Evolutionary conservation across 2,888 invertebrate species (phyloP).

Genomic region (Troglohyphantes excavatus): DNA sequence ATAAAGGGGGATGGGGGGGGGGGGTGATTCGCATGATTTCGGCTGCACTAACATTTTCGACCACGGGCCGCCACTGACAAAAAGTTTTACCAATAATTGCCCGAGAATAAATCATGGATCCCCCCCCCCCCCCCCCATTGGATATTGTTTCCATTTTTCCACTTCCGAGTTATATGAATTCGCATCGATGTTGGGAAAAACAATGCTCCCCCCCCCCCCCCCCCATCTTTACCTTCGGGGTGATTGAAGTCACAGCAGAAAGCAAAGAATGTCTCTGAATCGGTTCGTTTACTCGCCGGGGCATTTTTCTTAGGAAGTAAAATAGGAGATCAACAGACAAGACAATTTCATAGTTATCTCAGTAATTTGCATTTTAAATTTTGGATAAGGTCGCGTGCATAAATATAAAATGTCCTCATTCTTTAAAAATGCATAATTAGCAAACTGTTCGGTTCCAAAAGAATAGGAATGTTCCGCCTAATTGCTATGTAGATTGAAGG

Average conservation of each 20-base stretch:
- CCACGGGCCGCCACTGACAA: too few relatives aligned
- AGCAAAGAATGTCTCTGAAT: not conserved
- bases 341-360: not conserved
- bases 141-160: too few relatives aligned
- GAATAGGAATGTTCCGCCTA: not conserved
- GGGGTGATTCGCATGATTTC: too few relatives aligned
- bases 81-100: too few relatives aligned
- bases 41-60: too few relatives aligned
- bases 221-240: too few relatives aligned
- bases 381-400: not conserved
- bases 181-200: too few relatives aligned
- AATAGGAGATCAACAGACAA: not conserved
- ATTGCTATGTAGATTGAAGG: conserved; percentile 9
- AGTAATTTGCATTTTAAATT: not conserved
- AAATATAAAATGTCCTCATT: not conserved
- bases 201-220: too few relatives aligned
- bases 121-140: too few relatives aligned
- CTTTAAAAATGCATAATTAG: not conserved
- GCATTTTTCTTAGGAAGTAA: not conserved
- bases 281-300: not conserved
- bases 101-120: too few relatives aligned
- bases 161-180: too few relatives aligned
- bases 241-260: not conserved
- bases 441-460: conserved; percentile 5
- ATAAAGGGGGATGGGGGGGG: too few relatives aligned